Conservation (phyloP, 2,888 invertebrate species). For the Elysia crispata region DNA sequence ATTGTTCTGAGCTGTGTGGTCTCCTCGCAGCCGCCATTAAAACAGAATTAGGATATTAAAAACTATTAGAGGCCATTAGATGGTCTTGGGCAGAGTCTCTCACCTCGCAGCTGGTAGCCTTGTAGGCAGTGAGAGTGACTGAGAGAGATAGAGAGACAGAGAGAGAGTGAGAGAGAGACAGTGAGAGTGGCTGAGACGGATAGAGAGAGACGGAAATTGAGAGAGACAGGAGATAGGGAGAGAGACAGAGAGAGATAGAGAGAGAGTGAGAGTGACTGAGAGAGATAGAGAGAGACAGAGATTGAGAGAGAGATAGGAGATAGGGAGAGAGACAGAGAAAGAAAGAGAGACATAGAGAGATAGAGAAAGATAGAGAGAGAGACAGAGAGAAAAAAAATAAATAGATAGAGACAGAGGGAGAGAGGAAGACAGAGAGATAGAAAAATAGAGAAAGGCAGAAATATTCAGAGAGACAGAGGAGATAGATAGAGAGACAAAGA, state of each 20-base stretch:
- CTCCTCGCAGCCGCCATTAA: too few relatives aligned
- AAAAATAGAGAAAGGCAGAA: slow-evolving; percentile 31
- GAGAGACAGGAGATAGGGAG: background rate
- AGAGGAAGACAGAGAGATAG: slow-evolving; percentile 41
- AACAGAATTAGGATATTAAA: too few relatives aligned
- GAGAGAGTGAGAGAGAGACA: background rate
- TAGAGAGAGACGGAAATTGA: background rate
- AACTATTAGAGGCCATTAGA: too few relatives aligned
- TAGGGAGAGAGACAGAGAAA: slow-evolving; percentile 41
- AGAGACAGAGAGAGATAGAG: slow-evolving; percentile 11
- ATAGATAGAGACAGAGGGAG: slow-evolving; percentile 20
- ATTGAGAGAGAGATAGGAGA: slow-evolving; percentile 33
- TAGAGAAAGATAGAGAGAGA: slow-evolving; percentile 44
- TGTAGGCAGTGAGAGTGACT: too few relatives aligned
- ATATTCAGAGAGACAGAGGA: too few relatives aligned
- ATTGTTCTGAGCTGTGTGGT: too few relatives aligned
- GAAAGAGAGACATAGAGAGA: slow-evolving; percentile 39
- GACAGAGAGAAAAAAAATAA: slow-evolving; percentile 42
- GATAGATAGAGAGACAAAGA: background rate
- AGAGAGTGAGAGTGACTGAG: slow-evolving; percentile 38
- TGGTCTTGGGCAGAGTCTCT: too few relatives aligned
- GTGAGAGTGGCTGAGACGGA: slow-evolving; percentile 13
- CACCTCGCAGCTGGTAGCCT: too few relatives aligned
- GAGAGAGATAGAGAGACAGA: too few relatives aligned
- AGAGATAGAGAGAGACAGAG: slow-evolving; percentile 37